Percentiles rank a stretch among this genome's conserved stretches.
Conservation (phyloP, 1,140 invertebrate species). For the Caerostris extrusa region DNA sequence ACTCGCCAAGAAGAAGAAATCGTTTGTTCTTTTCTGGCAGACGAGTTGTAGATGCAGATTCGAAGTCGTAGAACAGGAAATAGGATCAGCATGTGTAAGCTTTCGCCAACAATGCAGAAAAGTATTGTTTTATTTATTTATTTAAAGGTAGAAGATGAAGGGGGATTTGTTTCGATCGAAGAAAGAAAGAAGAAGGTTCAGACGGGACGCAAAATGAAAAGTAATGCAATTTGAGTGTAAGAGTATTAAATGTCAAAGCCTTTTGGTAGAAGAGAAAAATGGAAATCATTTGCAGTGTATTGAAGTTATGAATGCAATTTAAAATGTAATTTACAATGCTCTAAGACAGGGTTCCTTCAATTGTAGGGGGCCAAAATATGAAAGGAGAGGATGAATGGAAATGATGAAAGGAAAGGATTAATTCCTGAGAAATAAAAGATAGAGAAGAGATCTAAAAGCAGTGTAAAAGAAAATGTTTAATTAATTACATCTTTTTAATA, state of each 20-base stretch:
- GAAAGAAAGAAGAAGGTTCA: neutral
- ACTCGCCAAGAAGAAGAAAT: slow-evolving; percentile 5
- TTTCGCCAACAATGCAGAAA: neutral
- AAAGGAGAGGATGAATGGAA: too few relatives aligned
- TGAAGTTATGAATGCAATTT: too few relatives aligned
- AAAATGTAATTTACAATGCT: too few relatives aligned
- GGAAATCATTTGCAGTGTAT: neutral
- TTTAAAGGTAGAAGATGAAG: neutral
- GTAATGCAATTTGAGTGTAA: neutral
- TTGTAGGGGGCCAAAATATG: too few relatives aligned
- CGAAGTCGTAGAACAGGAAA: slow-evolving; percentile 30
- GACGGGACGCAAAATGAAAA: neutral
- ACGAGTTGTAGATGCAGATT: slow-evolving; percentile 24
- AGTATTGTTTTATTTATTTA: neutral
- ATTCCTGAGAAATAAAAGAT: too few relatives aligned
- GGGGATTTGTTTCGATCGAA: slow-evolving; percentile 25
- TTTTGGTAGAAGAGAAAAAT: neutral
- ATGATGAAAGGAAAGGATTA: too few relatives aligned
- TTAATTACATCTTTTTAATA: too few relatives aligned
- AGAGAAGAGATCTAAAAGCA: too few relatives aligned
- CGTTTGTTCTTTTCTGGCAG: slow-evolving; percentile 27
- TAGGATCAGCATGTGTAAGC: slow-evolving; percentile 31
- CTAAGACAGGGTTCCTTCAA: too few relatives aligned
- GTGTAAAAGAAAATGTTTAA: too few relatives aligned
- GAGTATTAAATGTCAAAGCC: neutral